Evolutionary conservation across 2,113 vertebrate genomes (phyloP), one percentile per base, ranked within the genome.

Genomic region (Sinocyclocheilus maitianheensis): DNA sequence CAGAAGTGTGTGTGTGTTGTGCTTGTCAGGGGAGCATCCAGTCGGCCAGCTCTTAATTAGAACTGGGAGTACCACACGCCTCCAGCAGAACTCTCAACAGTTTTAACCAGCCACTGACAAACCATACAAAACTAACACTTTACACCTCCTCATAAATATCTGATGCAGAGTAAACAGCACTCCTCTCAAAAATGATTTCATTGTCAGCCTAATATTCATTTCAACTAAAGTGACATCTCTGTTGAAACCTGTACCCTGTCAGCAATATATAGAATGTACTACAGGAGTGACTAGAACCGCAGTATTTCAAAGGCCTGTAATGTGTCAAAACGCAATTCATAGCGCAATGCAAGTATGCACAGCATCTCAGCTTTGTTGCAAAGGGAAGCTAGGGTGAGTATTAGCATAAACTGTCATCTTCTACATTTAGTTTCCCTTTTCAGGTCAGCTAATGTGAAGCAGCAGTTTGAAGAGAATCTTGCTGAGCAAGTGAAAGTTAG

Each of bases 31-130:
- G 80, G 63, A 71, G 5, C 63, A 82, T 82, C 63, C 46, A 69
- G 63, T 82, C 63, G 11, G 76, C 63, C 63, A 77, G 63, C 48
- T 72, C 63, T 58, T 72, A 72, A 87, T 83, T 67, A 87, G 63
- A 78, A 72, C 34, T 55, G 62, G 74, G 81, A 84, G 72, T 30
- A 72, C 60, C 13, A 24, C 9, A 78, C 4, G 24, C 62, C 81
- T 78, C 62, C 81, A 83, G 48, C 62, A 71, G 26, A n/a, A 53
- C 69, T 51, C 51, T 75, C 60, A 43, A 53, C 85, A 58, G 60
- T 22, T 65, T 67, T 9, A 48, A 83, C 67, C 53, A 85, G 71
- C 37, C 87, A 74, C 40, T 65, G 26, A 77, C 24, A 85, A 81
- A 60, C 67, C 76, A 30, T 77, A 79, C 48, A 82, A 84, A 60